Evolutionary conservation across 1,140 invertebrate genomes (phyloP), one percentile per base, ranked within the genome.

Genomic region (Meloidogyne exigua): DNA sequence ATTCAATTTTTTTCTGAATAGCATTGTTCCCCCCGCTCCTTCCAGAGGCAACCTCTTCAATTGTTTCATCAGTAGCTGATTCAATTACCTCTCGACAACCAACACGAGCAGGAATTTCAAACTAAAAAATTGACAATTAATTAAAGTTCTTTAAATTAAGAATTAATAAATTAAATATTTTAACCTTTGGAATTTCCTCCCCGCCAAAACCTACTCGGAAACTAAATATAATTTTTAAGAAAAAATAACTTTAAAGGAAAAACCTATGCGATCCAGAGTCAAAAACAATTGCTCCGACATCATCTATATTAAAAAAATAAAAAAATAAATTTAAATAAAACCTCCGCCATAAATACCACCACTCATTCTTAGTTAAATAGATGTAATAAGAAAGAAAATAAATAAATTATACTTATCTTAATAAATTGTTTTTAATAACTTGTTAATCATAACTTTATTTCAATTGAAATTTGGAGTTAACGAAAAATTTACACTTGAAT

Each of bases 1-100:
- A 92, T 77, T 93, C 92, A 23, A 76, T 74, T 63, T 81, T 72
- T 62, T 63, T 64, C 4, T 7, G 18, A 25, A 75, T 80, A 80
- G 90, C 18, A 25, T 73, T 32, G 2, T 2, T 69, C 15, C 13
- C 49, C 23, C 39, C 68, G 57, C 73, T 76, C n/a, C 39, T 42
- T 26, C 77, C 77, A 39, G 76, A 68, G 25, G 73, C 76, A 13
- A 83, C 81, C 62, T 82, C 77, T 21, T 68, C 63, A 66, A 76
- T 42, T 23, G 39, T 68, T 15, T 76, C 78, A 63, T 83, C 77
- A 5, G 82, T 82, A 11, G 57, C 72, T 18, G 21, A 69, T 65
- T 78, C 67, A 36, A 57, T 70, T 10, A 71, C 21, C 36, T 71
- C 70, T 9, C 79, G 69, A 26, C 76, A 63, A 28, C 81, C 83